phyloP scores from a whole-genome alignment of 2,797 vertebrate species.

The Salarias fasciatus region DNA sequence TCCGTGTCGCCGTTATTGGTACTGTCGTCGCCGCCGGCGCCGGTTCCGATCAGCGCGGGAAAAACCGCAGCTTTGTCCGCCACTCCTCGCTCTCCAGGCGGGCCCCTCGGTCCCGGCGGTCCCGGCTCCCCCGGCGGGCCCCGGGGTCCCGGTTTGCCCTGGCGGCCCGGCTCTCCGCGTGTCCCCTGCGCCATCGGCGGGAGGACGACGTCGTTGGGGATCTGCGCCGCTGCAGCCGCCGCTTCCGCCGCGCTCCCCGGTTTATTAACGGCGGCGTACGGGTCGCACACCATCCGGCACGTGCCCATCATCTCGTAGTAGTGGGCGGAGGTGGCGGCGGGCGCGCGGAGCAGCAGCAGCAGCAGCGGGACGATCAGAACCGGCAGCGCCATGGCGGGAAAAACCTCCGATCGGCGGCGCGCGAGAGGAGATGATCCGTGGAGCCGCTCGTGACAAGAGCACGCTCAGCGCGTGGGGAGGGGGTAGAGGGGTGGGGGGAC shows the following conservation, averaged over 20 bases:
- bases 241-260: constrained; percentile 82
- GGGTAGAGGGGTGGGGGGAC: not conserved
- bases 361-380: constrained; percentile 86
- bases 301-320: constrained; percentile 98
- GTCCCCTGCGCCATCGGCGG: constrained; percentile 88
- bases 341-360: constrained; percentile 85
- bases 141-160: constrained; percentile 88
- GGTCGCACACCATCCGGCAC: constrained; percentile 96
- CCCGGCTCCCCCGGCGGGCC: constrained; percentile 90
- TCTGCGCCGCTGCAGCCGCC: constrained; percentile 92
- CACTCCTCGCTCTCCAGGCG: constrained; percentile 88
- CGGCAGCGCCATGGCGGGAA: constrained; percentile 85
- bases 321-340: constrained; percentile 83
- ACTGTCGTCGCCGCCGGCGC: constrained; percentile 75
- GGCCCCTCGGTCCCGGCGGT: constrained; percentile 89
- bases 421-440: constrained; percentile 83
- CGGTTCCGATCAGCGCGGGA: constrained; percentile 73
- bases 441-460: constrained; percentile 76
- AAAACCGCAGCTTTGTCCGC: constrained; percentile 80
- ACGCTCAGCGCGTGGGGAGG: not conserved
- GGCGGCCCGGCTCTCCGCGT: constrained; percentile 89
- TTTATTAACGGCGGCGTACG: constrained; percentile 86
- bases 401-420: constrained; percentile 81
- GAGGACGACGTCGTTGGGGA: constrained; percentile 84
- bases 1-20: constrained; percentile 81